These are phyloP conservation scores for Acrossocheilus fasciatus DNA, from an alignment of 2,797 vertebrate species.

Conservation along the genomic window DNA sequence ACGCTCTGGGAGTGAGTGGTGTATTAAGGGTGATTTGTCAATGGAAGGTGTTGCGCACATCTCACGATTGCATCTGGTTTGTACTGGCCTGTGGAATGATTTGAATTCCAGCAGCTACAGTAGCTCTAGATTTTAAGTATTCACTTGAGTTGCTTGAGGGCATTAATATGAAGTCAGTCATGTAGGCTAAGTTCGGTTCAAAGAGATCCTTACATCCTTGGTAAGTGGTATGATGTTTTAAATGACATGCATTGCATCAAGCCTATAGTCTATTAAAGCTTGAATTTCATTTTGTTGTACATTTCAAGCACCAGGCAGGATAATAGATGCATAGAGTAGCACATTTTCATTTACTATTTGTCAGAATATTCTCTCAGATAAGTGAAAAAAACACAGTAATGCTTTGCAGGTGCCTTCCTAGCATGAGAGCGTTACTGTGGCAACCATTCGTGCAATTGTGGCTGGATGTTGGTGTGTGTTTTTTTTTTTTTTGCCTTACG, in stretches of 20 bases:
- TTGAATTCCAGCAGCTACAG: background rate
- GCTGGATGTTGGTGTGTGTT: constrained; percentile 6
- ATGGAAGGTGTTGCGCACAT: background rate
- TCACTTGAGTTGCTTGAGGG: background rate
- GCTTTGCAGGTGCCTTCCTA: constrained; percentile 45
- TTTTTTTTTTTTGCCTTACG: constrained; percentile 14
- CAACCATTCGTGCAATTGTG: constrained; percentile 52
- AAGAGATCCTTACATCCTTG: background rate
- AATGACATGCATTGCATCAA: background rate
- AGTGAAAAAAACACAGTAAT: constrained; percentile 36
- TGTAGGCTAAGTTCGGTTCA: background rate
- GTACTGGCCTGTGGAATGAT: background rate
- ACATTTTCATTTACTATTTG: constrained; percentile 16
- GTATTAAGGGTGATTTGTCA: constrained; percentile 26
- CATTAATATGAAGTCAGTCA: constrained; percentile 11
- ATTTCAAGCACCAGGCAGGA: background rate
- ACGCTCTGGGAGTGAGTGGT: background rate
- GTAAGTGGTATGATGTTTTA: constrained; percentile 4
- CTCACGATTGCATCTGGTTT: constrained; percentile 11
- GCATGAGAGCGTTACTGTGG: constrained; percentile 58
- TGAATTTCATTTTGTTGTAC: background rate
- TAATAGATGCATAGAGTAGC: background rate
- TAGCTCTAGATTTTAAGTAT: constrained; percentile 2
- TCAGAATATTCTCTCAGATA: constrained; percentile 26
- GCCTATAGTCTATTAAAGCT: background rate